Base-by-base conservation (phyloP, 2,888 invertebrate species). In the Gymnocheta viridis region DNA sequence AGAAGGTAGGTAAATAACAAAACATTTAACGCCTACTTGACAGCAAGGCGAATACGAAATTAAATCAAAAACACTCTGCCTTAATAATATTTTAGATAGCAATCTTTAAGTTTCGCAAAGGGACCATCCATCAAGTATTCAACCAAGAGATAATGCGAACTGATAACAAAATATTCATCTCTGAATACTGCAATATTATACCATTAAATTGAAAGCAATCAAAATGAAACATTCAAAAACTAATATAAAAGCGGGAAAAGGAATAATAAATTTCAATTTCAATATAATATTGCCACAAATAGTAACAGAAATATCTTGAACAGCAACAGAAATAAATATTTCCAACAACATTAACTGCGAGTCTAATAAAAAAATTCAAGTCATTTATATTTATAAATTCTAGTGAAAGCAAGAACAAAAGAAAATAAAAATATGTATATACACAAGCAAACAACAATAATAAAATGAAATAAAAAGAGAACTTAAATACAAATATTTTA, bases 331-430 rank as follows among this genome's bases (percentile, higher is more conserved):
- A 56, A 54, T 29, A n/a, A 17, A 60, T 47, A 73, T 24, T 24
- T 32, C 2, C 41, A 51, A 54, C 51, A 51, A 44, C 47, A 67
- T n/a, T 58, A 38, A 38, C 7, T 58, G 54, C 0, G 3, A 44
- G 1, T 54, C 27, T 6, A 38, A 49, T 35, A 49, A 29, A 51
- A 17, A 60, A 78, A 66, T n/a, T 88, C 85, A 91, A 91, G 89
- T 91, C 90, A 91, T 91, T 91, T 91, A 91, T 91, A 91, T 91
- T 91, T 91, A 91, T 91, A 91, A 91, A 91, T 90, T 89, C 90
- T 81, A 82, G 82, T 81, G 82, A 69, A 54, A 78, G 76, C 69
- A 81, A 77, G 72, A 76, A 66, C 70, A 74, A 66, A 49, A 67
- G 67, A 82, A 84, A 85, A 76, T 82, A 14, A 41, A 85, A 58